phyloP scores from a whole-genome alignment of 2,113 vertebrate species.

The Mungos mungo region DNA sequence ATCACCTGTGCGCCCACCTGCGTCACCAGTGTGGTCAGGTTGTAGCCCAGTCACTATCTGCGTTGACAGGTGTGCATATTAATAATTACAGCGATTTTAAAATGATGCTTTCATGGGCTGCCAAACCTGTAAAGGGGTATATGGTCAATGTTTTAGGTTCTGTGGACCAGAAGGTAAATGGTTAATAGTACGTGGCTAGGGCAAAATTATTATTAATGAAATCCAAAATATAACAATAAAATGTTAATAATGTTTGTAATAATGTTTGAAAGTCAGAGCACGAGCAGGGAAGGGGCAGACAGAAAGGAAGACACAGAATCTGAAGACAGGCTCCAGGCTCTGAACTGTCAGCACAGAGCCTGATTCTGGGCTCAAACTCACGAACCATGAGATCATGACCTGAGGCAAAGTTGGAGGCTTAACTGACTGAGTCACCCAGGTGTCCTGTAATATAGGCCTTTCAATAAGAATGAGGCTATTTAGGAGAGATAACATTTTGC shows the following conservation, averaged over 20 bases:
- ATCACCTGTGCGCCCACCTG: background rate
- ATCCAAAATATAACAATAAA: background rate
- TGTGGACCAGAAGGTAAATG: background rate
- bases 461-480: background rate
- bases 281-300: too few relatives aligned
- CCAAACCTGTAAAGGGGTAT: background rate
- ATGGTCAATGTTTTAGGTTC: background rate
- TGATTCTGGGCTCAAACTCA: too few relatives aligned
- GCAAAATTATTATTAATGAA: background rate
- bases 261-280: too few relatives aligned
- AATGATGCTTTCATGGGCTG: background rate
- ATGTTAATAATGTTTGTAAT: background rate
- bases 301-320: too few relatives aligned
- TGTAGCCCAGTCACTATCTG: background rate
- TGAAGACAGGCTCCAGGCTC: too few relatives aligned
- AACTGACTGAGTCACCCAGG: too few relatives aligned
- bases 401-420: too few relatives aligned
- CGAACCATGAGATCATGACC: too few relatives aligned
- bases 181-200: background rate
- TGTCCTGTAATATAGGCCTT: background rate
- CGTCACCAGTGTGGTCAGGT: fast-evolving
- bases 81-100: background rate
- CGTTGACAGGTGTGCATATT: background rate
- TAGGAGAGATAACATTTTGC: background rate
- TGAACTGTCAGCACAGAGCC: too few relatives aligned